These are phyloP conservation scores for Eupithecia centaureata DNA, from an alignment of 2,888 invertebrate genomes.

Conservation along the genomic window DNA sequence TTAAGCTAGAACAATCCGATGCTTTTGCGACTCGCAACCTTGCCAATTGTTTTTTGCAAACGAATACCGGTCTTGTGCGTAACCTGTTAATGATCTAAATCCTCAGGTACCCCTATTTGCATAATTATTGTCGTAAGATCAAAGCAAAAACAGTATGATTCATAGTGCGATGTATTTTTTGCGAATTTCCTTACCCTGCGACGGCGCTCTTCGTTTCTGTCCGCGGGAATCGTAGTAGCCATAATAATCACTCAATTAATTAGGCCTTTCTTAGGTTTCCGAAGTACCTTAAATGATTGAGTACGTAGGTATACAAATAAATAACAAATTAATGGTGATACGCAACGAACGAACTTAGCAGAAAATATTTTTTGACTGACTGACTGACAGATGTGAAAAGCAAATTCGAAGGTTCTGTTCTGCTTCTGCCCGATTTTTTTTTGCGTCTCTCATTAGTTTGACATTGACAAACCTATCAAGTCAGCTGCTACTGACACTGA, in stretches of 20 bases:
- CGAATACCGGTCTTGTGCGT: constrained; percentile 44
- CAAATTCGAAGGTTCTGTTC: too few species aligned
- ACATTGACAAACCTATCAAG: neutral
- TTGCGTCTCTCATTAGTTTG: too few species aligned
- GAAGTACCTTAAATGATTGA: neutral
- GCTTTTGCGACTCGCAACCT: constrained; percentile 14
- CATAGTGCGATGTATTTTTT: constrained; percentile 28
- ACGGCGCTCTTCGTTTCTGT: constrained; percentile 77
- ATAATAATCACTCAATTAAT: constrained; percentile 48
- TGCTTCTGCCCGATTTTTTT: too few species aligned
- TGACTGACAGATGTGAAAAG: too few species aligned
- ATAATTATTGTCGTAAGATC: constrained; percentile 38
- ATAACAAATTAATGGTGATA: constrained; percentile 11
- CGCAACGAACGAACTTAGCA: neutral
- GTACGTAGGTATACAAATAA: neutral
- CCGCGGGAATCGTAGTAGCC: constrained; percentile 72
- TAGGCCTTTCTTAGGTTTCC: neutral
- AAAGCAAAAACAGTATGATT: constrained; percentile 58
- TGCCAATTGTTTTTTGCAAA: constrained; percentile 6
- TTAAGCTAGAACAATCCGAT: constrained; percentile 48
- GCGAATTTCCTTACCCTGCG: constrained; percentile 67
- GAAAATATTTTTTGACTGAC: neutral
- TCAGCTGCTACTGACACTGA: neutral
- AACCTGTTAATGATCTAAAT: constrained; percentile 34
- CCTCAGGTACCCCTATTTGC: constrained; percentile 34